Evolutionary conservation across 2,797 vertebrate genomes (phyloP).

Genomic region (Borostomias antarcticus): DNA sequence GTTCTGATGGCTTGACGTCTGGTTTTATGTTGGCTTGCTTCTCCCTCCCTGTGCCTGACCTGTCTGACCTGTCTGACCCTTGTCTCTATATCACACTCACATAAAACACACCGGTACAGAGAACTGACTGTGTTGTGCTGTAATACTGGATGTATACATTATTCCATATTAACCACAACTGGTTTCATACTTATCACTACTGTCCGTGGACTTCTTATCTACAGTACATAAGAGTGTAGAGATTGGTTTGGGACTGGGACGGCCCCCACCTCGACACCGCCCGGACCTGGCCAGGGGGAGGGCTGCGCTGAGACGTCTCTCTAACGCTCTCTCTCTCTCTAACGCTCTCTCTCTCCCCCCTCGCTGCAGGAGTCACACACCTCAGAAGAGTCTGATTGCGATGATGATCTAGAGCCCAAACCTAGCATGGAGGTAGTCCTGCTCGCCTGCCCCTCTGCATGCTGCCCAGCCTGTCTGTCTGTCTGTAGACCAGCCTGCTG

Average conservation of each 20-base stretch:
- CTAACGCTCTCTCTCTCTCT: conserved; percentile 58
- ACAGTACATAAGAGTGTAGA: too few species aligned
- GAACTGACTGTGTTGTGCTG: neutral
- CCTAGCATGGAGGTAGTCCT: conserved; percentile 96
- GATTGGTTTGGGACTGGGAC: neutral
- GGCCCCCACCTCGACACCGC: neutral
- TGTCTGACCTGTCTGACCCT: too few species aligned
- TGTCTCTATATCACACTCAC: too few species aligned
- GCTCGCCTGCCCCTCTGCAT: conserved; percentile 32
- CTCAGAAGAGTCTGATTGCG: conserved; percentile 97
- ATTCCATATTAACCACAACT: neutral
- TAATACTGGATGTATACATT: neutral
- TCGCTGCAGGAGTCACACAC: conserved; percentile 92
- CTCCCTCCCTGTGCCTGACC: too few species aligned
- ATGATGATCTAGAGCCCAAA: conserved; percentile 96
- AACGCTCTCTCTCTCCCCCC: conserved; percentile 63
- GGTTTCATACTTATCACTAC: neutral
- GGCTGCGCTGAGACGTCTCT: neutral
- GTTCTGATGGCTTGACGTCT: neutral
- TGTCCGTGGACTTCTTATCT: neutral
- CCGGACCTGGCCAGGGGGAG: neutral
- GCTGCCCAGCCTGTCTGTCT: conserved; percentile 12
- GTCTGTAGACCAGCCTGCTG: neutral
- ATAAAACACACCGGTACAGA: too few species aligned
- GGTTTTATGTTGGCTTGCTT: neutral